A percentile compares a stretch with the other conserved stretches of the same genome.
phyloP scores from a whole-genome alignment of 30 jellyfish, hydroid and myxozoan genomes.

The Aurelia aurita region DNA sequence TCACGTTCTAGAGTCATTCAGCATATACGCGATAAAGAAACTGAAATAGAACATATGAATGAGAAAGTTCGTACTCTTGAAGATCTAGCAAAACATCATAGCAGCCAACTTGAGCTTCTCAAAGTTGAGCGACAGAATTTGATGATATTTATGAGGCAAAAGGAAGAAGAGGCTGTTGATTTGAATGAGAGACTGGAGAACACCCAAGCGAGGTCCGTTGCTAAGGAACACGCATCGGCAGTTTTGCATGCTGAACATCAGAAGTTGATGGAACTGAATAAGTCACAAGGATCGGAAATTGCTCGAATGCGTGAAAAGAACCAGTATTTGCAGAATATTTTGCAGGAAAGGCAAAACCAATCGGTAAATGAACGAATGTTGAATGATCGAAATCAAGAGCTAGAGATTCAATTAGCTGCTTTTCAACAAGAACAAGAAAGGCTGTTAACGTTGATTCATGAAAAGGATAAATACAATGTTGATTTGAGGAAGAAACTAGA shows the following conservation, averaged over 20 bases:
- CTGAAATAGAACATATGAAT: constrained; percentile 21
- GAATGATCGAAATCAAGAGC: constrained; percentile 33
- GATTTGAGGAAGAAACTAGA: constrained; percentile 30
- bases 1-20: constrained; percentile 64
- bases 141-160: constrained; percentile 22
- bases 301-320: constrained; percentile 77
- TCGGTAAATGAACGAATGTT: constrained; percentile 19
- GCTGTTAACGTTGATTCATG: constrained; percentile 67
- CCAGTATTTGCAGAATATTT: constrained; percentile 59
- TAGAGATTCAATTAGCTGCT: constrained; percentile 72
- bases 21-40: constrained; percentile 62
- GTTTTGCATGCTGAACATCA: constrained; percentile 79
- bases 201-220: constrained; percentile 71
- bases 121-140: constrained; percentile 72
- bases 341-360: constrained; percentile 62
- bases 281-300: constrained; percentile 79
- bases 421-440: constrained; percentile 84
- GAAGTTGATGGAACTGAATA: constrained; percentile 61
- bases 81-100: constrained; percentile 64
- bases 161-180: constrained; percentile 74
- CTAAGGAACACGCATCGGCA: constrained; percentile 82
- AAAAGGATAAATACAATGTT: constrained; percentile 34
- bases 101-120: constrained; percentile 62
- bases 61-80: constrained; percentile 60
- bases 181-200: constrained; percentile 77